Evolutionary conservation across 2,113 vertebrate genomes (phyloP), one percentile per base, ranked within the genome.

Genomic region (Corythoichthys haematopterus): DNA sequence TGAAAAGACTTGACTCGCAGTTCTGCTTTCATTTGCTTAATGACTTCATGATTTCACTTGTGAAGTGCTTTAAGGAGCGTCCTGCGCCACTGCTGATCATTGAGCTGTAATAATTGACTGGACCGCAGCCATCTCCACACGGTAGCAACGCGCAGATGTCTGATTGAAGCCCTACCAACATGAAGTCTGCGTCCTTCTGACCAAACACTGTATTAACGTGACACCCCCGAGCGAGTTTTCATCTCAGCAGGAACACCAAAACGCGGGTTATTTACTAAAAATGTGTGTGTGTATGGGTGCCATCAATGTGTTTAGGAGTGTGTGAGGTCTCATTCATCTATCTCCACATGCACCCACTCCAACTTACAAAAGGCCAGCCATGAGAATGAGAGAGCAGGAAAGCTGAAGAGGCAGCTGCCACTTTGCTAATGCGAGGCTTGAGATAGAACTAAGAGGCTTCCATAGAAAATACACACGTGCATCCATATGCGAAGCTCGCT

Each of bases 291-390:
- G 69, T 81, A 59, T 65, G 78, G 53, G 76, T 48, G 43, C 37
- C 38, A 74, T 64, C 75, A 61, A 69, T 66, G 76, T 71, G 70
- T 74, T 72, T 72, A 53, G 64, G 57, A 58, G 78, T 75, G 74
- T 77, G 75, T 81, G 80, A 77, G 72, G 84, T 78, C 74, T 81
- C 80, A 90, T 90, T 90, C 88, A 86, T 76, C 77, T 69, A 66
- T 84, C 88, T 90, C 87, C 88, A 90, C 88, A 88, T 90, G 87
- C 82, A 83, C 77, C 88, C 86, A 87, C 87, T 90, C 79, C 64
- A 72, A 71, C 78, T 77, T 82, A 89, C 86, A 89, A 90, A 89
- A 78, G 82, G 63, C 81, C 72, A 83, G 81, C 77, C 73, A 83
- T 72, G 79, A 85, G 81, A 83, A 83, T 74, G 68, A 81, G 77